phyloP scores from a whole-genome alignment of 2,113 vertebrate genomes.

The Sebastes schlegelii region DNA sequence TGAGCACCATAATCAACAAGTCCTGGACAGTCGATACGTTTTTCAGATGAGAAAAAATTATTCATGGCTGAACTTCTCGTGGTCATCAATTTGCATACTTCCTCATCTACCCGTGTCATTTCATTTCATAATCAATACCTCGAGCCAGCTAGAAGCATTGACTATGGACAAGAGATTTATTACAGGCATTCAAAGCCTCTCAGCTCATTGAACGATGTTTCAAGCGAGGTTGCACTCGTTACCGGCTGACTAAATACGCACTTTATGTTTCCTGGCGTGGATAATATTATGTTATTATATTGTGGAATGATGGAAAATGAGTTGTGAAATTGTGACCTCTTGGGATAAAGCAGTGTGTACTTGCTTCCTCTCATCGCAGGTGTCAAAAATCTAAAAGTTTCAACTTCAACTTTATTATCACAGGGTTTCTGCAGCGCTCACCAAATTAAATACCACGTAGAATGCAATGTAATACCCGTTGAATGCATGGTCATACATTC shows the following conservation, averaged over 20 bases:
- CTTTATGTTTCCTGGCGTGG: not conserved
- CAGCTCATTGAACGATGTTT: conserved; percentile 9
- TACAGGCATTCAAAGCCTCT: conserved; percentile 16
- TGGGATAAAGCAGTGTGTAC: not conserved
- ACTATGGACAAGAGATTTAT: conserved; percentile 7
- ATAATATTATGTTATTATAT: not conserved
- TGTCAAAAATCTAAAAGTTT: not conserved
- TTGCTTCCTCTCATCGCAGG: not conserved
- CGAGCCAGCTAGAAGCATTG: conserved; percentile 7
- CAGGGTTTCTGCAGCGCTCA: not conserved
- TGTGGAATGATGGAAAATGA: not conserved
- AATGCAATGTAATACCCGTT: not conserved
- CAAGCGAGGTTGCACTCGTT: not conserved
- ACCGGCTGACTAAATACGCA: conserved; percentile 4
- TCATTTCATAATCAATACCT: conserved; percentile 10
- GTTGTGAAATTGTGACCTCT: not conserved
- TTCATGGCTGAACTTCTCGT: conserved; percentile 19
- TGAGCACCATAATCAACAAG: not conserved
- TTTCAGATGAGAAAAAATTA: conserved; percentile 1
- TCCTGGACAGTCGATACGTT: not conserved
- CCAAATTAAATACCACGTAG: not conserved
- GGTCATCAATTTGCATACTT: conserved; percentile 11
- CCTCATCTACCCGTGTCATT: not conserved
- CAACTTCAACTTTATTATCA: not conserved
- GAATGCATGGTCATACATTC: not conserved